Conservation (phyloP, 2,888 invertebrate genomes). For the Drosophila histrio region DNA sequence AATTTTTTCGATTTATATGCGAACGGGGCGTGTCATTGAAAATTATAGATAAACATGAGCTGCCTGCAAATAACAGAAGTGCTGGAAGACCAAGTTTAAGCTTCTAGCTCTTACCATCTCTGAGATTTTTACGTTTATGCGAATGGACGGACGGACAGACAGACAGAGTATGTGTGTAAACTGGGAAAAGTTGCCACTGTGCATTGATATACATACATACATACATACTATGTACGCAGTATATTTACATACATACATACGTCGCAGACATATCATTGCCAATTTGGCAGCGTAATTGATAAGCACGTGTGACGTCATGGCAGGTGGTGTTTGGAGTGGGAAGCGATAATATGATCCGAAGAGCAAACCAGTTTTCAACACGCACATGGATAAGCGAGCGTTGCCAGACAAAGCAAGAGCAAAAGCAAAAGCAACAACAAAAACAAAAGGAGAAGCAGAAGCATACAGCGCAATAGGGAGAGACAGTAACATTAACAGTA, state of each 20-base stretch:
- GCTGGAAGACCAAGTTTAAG: no score
- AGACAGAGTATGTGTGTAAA: not conserved
- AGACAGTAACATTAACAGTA: slow-evolving; percentile 16
- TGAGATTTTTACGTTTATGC: no score
- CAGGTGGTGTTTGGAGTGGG: slow-evolving; percentile 35
- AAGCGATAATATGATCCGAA: slow-evolving; percentile 18
- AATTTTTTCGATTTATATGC: no score
- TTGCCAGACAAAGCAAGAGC: slow-evolving; percentile 42
- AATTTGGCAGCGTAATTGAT: slow-evolving; percentile 42
- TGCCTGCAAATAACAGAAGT: no score
- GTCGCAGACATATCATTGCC: slow-evolving; percentile 11
- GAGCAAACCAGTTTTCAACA: slow-evolving; percentile 51
- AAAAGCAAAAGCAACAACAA: not conserved
- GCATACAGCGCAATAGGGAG: not conserved
- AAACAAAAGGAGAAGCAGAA: not conserved
- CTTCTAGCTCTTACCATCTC: no score
- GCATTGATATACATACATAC: slow-evolving; percentile 21
- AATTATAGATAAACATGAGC: no score
- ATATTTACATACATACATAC: not conserved
- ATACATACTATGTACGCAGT: not conserved
- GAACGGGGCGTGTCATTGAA: no score
- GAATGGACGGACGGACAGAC: no score
- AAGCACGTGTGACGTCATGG: slow-evolving; percentile 51
- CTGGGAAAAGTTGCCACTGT: no score
- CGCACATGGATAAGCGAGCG: slow-evolving; percentile 45